Conservation (phyloP, 2,888 invertebrate genomes). For the Morinoia aosen region DNA sequence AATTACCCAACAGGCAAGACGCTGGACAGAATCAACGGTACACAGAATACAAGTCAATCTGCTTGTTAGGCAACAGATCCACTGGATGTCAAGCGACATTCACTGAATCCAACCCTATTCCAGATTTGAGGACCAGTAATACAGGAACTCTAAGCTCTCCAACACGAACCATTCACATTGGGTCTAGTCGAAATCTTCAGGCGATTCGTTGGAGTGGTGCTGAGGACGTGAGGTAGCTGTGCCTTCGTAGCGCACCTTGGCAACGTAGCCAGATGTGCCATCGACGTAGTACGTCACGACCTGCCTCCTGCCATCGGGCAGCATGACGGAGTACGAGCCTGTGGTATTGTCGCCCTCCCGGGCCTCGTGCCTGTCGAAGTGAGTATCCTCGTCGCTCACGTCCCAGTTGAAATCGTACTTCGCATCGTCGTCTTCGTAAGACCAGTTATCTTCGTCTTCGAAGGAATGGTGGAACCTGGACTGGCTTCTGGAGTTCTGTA, state of each 20-base stretch:
- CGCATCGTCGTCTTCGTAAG: conserved; percentile 29
- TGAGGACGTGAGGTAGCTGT: neutral
- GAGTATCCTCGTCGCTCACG: conserved; percentile 43
- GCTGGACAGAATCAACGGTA: neutral
- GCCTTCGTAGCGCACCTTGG: neutral
- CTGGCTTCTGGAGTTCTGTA: neutral
- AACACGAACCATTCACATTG: neutral
- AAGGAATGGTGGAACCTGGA: conserved; percentile 7
- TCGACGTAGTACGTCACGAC: conserved; percentile 47
- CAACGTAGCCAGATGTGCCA: conserved; percentile 34
- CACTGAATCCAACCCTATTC: no score
- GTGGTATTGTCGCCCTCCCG: conserved; percentile 29
- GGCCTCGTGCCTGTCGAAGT: neutral
- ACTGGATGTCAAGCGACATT: no score
- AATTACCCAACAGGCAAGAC: neutral
- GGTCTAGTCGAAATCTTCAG: neutral
- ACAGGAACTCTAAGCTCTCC: neutral
- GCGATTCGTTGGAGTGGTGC: neutral
- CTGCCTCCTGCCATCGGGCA: conserved; percentile 31
- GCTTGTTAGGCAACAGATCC: neutral
- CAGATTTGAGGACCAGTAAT: no score
- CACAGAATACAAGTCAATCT: neutral
- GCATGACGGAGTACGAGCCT: conserved; percentile 32
- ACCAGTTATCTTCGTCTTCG: conserved; percentile 21
- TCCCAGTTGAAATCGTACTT: conserved; percentile 45